These are phyloP conservation scores for Cybosia mesomella DNA, from an alignment of 2,888 invertebrate species.

Conservation along the genomic window DNA sequence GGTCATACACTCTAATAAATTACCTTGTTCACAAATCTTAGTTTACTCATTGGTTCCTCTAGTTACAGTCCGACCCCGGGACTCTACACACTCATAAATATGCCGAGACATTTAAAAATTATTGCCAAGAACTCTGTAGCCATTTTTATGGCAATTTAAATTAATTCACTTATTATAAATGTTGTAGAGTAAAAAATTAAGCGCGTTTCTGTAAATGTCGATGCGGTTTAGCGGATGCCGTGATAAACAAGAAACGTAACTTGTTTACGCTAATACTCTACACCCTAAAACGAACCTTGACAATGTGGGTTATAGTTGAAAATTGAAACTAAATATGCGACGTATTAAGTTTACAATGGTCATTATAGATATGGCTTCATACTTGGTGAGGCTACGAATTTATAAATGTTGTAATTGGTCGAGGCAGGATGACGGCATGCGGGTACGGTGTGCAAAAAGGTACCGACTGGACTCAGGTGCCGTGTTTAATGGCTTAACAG, in stretches of 20 bases:
- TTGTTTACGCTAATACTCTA: conserved; percentile 38
- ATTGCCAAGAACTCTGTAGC: conserved; percentile 63
- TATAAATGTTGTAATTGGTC: conserved; percentile 78
- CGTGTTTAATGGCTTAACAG: conserved; percentile 75
- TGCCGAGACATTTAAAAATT: conserved; percentile 55
- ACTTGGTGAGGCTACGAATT: conserved; percentile 66
- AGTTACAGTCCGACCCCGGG: too few relatives aligned
- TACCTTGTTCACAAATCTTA: too few relatives aligned
- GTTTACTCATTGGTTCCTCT: too few relatives aligned
- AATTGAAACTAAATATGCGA: conserved; percentile 18
- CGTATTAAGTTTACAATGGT: conserved; percentile 63
- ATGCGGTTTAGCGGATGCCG: conserved; percentile 72
- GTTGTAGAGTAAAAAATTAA: conserved; percentile 69
- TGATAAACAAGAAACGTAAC: conserved; percentile 65
- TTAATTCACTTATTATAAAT: conserved; percentile 84
- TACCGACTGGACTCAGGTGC: conserved; percentile 68
- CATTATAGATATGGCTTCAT: conserved; percentile 75
- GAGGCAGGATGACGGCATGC: conserved; percentile 68
- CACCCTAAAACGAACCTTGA: conserved; percentile 27
- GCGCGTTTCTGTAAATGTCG: conserved; percentile 76
- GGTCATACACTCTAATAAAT: too few relatives aligned
- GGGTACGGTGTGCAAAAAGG: conserved; percentile 68
- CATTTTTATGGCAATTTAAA: conserved; percentile 82
- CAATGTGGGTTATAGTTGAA: conserved; percentile 42
- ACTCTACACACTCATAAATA: too few relatives aligned